phyloP scores from a whole-genome alignment of 2,888 invertebrate species.

The Melieria crassipennis region DNA sequence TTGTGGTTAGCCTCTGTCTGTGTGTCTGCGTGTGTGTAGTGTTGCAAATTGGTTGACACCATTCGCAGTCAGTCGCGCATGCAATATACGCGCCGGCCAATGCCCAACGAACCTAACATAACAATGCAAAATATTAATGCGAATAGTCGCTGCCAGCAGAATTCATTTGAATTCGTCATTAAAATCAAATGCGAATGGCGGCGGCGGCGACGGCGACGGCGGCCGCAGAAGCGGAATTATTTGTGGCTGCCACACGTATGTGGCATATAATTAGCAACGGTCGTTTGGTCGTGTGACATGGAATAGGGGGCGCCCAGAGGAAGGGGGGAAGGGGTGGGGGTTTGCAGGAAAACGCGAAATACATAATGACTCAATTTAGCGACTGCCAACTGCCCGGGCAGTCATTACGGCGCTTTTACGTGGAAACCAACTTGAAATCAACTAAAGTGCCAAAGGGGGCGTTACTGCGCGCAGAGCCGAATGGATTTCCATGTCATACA shows the following conservation, averaged over 20 bases:
- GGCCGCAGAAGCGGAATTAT: neutral
- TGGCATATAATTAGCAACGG: too few relatives aligned
- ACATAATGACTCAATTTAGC: slow-evolving; percentile 31
- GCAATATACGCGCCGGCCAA: slow-evolving; percentile 25
- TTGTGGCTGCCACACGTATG: too few relatives aligned
- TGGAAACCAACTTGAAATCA: neutral
- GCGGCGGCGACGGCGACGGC: too few relatives aligned
- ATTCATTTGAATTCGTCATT: slow-evolving; percentile 46
- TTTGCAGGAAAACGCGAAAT: slow-evolving; percentile 25
- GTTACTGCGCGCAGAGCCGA: slow-evolving; percentile 21
- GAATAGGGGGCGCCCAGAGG: too few relatives aligned
- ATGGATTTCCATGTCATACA: slow-evolving; percentile 27
- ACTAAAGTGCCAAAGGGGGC: slow-evolving; percentile 3
- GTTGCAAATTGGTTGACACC: slow-evolving; percentile 65
- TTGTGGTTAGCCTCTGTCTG: slow-evolving; percentile 36
- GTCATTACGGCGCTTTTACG: slow-evolving; percentile 28
- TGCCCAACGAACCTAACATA: slow-evolving; percentile 12
- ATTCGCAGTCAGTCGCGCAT: slow-evolving; percentile 32
- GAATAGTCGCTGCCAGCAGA: slow-evolving; percentile 24
- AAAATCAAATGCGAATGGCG: slow-evolving; percentile 28
- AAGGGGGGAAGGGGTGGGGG: neutral
- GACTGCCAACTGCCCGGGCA: neutral
- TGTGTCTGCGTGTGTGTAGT: slow-evolving; percentile 29
- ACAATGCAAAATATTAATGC: neutral
- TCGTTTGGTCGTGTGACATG: too few relatives aligned